Base-by-base conservation (phyloP, 2,888 invertebrate genomes). In the Halictus quadricinctus region DNA sequence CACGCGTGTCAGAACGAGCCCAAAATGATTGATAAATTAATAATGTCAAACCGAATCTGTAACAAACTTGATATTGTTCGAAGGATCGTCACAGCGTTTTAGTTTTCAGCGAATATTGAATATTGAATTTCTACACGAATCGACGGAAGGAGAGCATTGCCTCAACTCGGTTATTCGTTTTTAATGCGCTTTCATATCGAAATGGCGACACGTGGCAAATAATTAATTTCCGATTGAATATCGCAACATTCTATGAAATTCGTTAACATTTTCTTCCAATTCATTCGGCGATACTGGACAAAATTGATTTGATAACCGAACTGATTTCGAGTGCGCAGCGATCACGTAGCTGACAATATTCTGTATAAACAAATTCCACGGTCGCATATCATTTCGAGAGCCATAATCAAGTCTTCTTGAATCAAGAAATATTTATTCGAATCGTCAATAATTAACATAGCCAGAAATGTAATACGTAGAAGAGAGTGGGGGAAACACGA, bases 201-300 rank as follows among this genome's bases (percentile, higher is more conserved):
- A 46, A 12, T 18, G 12, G 78, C n/a, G 48, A 41, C 10, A 43
- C 43, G 48, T 21, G 18, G 25, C 21, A 79, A 79, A 41, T 66
- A 78, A 72, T 78, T 43, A 50, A 79, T 79, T 50, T 36, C 18
- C 46, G 73, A 66, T 74, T 43, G 73, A 50, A 79, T 64, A 64
- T 79, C 50, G 18, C 73, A 25, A 66, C 12, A 54, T 73, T 36
- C 36, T 54, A 74, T 50, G 64, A 21, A 66, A 29, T 54, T 73
- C 46, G 64, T 66, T 76, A 66, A 76, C 46, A 46, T 66, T 48
- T 46, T n/a, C 29, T 48, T 48, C 21, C 48, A 15, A 48, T 48
- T 36, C 64, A 66, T 48, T 8, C 29, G 15, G 25, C 29, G 18
- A 25, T 46, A 21, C 15, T 15, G n/a, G 12, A 54, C 36, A 54